These are phyloP conservation scores for Linepithema humile DNA, from an alignment of 1,140 invertebrate species.

Conservation along the genomic window DNA sequence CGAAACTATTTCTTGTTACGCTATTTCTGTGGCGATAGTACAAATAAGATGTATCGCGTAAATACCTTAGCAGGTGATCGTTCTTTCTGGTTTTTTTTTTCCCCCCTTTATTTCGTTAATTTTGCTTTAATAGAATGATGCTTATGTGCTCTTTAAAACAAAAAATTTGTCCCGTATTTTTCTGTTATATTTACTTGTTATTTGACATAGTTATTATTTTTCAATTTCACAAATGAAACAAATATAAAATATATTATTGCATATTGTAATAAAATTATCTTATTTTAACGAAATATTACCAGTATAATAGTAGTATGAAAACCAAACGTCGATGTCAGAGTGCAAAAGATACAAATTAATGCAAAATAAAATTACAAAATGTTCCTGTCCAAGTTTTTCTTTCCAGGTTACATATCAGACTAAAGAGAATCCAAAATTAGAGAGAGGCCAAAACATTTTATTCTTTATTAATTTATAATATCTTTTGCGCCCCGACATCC, in stretches of 20 bases:
- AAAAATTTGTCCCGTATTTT: background rate
- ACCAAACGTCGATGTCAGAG: too few relatives aligned
- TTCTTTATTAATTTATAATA: too few relatives aligned
- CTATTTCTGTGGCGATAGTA: background rate
- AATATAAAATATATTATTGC: slow-evolving; percentile 8
- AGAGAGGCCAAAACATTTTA: too few relatives aligned
- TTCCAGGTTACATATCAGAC: too few relatives aligned
- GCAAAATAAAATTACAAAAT: too few relatives aligned
- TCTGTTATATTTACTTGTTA: background rate
- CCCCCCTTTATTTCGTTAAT: too few relatives aligned
- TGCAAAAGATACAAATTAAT: too few relatives aligned
- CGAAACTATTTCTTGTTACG: background rate
- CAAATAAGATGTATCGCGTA: background rate
- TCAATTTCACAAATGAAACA: background rate
- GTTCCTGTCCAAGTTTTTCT: too few relatives aligned
- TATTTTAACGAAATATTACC: slow-evolving; percentile 5
- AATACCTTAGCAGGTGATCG: background rate
- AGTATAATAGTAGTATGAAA: too few relatives aligned
- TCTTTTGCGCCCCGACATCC: too few relatives aligned
- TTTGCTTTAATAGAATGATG: background rate
- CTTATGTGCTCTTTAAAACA: background rate
- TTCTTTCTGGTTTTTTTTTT: background rate
- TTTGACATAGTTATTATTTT: slow-evolving; percentile 3
- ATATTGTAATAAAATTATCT: slow-evolving; percentile 14
- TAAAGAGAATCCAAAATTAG: too few relatives aligned